These are phyloP conservation scores for Dolichallabes microphthalmus DNA, from an alignment of 2,113 vertebrate species.

Conservation along the genomic window DNA sequence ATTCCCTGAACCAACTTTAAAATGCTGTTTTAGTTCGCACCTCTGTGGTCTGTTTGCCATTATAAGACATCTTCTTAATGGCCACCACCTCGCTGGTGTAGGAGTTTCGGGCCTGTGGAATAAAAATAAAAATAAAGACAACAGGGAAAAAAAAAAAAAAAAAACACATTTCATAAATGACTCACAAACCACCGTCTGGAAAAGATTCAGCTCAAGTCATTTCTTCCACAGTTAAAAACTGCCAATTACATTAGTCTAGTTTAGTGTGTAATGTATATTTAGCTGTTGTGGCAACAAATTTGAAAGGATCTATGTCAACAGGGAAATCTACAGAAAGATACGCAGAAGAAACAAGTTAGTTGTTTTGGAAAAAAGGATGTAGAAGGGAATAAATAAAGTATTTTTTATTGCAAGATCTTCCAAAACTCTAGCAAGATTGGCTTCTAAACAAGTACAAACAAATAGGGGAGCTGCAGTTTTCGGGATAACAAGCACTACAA, in stretches of 20 bases:
- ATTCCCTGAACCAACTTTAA: not conserved
- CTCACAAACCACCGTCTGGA: not conserved
- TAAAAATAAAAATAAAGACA: not conserved
- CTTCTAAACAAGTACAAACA: too few relatives aligned
- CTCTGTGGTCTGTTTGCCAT: conserved; percentile 95
- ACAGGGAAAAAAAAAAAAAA: too few relatives aligned
- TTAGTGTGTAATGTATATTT: not conserved
- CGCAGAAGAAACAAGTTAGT: too few relatives aligned
- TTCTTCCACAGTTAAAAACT: not conserved
- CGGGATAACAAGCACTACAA: too few relatives aligned
- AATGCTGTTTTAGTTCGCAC: conserved; percentile 67
- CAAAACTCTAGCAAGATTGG: too few relatives aligned
- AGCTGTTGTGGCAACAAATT: not conserved
- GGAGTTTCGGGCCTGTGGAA: conserved; percentile 86
- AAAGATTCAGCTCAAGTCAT: not conserved
- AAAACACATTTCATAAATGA: not conserved
- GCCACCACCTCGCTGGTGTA: conserved; percentile 97
- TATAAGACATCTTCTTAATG: conserved; percentile 99
- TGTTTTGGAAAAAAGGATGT: too few relatives aligned
- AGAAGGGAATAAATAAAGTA: too few relatives aligned
- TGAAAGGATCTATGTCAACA: too few relatives aligned
- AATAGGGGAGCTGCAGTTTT: too few relatives aligned
- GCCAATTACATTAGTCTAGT: not conserved
- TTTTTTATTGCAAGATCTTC: too few relatives aligned
- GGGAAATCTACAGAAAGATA: too few relatives aligned